Base-by-base conservation (phyloP, 2,888 invertebrate species). In the Zeuzera pyrina region DNA sequence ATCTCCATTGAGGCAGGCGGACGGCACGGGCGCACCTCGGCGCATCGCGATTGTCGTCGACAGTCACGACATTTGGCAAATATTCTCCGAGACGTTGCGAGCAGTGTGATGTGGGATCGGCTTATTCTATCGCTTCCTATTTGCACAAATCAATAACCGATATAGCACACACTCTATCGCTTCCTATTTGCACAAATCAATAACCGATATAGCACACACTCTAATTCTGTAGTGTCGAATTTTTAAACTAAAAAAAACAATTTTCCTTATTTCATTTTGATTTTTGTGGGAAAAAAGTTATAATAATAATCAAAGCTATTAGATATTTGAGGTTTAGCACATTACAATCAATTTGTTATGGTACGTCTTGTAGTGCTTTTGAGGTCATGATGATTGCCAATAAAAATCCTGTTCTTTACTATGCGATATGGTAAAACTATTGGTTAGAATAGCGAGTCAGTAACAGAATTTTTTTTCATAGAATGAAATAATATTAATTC, bases 1-100 rank as follows among this genome's bases (percentile, higher is more conserved):
- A 79, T 76, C 73, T 71, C 63, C 74, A 74, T 74, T 76, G 72
- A 70, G 61, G 54, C 52, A 47, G 52, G 49, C 57, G 47, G 58
- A 59, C 57, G 52, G 63, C 60, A 45, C 61, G 47, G 61, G 68
- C 66, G 72, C 76, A 71, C 74, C 72, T 70, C 71, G 62, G 74
- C 69, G 71, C 70, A 50, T 72, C 81, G 81, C 79, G 74, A 78
- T 79, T n/a, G 79, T 81, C 73, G 59, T 70, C 70, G 70, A 57
- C 69, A 67, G 81, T 83, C 81, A 83, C 81, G 81, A 83, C 81
- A 67, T 72, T 77, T 77, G 73, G 79, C 76, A 72, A 81, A 78
- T 77, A 78, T 79, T 78, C 67, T 61, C 65, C 64, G 61, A n/a
- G 68, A 69, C 68, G 66, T 64, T 51, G 67, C 64, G 35, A 58